Evolutionary conservation across 1,140 invertebrate species (phyloP).

Genomic region (Eulimnadia texana): DNA sequence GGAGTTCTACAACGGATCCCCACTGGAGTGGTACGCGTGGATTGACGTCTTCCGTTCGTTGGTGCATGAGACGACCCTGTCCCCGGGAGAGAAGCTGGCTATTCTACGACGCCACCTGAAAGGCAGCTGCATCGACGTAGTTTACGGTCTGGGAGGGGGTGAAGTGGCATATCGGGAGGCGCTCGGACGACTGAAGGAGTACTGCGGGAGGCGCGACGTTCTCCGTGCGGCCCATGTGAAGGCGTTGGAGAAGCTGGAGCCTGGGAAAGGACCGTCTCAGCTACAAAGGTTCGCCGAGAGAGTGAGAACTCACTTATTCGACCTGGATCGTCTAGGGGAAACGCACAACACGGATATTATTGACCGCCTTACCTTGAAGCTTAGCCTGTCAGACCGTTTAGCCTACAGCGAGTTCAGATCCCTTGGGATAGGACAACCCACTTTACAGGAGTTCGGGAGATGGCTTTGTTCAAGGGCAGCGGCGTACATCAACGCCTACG

Average conservation of each 20-base stretch:
- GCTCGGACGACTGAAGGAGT: neutral
- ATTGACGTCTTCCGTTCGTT: neutral
- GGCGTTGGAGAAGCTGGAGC: neutral
- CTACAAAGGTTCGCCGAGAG: constrained; percentile 2
- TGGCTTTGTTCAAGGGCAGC: neutral
- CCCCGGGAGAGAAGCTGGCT: neutral
- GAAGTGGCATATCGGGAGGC: constrained; percentile 2
- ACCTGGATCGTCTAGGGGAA: neutral
- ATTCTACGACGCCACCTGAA: neutral
- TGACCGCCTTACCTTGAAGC: neutral
- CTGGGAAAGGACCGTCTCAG: neutral
- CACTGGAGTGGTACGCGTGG: constrained; percentile 7
- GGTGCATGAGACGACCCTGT: neutral
- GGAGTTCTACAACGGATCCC: neutral
- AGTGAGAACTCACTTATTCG: neutral
- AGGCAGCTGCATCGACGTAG: neutral
- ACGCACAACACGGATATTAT: neutral
- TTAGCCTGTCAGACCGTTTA: neutral
- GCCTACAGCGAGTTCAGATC: neutral
- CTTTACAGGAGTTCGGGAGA: neutral
- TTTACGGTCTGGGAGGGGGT: constrained; percentile 9
- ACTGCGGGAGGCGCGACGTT: neutral
- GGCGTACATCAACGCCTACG: neutral
- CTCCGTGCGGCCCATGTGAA: constrained; percentile 1
- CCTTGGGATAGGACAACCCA: neutral